Base-by-base conservation (phyloP, 2,113 vertebrate genomes). In the Apaloderma vittatum region DNA sequence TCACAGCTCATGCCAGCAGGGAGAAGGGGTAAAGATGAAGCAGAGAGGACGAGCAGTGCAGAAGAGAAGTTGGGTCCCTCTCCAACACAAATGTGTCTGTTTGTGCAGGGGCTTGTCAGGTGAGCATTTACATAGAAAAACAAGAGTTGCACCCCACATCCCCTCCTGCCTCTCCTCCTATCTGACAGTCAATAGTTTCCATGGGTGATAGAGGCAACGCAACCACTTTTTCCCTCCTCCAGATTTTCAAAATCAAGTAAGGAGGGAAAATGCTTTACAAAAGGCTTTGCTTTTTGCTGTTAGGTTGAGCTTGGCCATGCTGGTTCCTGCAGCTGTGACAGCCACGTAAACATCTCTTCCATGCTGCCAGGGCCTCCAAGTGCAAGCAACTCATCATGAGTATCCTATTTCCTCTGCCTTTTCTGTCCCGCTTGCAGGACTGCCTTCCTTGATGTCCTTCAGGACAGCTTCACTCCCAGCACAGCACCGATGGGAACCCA, bases 121-220 rank as follows among this genome's bases (percentile, higher is more conserved):
- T 16, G 54, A 24, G 19, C 24, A 24, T 93, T 55, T 20, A 52
- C 26, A 58, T 13, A 32, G 76, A 27, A 59, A 61, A 91, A 52
- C 5, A 22, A 48, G 27, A 0, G 0, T 52, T 52, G 32, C 61
- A 58, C 18, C 54, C 36, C 0, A 65, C 15, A 19, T 16, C 11
- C 19, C 8, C 49, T 55, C 43, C 46, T 6, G 12, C 54, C 37
- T 73, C 65, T 65, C 34, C 32, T 81, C 51, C 34, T 86, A 77
- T 21, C 19, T 55, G 45, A 36, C 32, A 76, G 24, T 13, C 79
- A 37, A 12, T 1, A 46, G 54, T 68, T 11, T 37, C 37, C n/a
- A 43, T 0, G 0, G 66, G 21, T 88, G 37, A 62, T 9, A 61
- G 59, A 21, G 30, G 40, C 22, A 58, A 8, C 5, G 3, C 32